Percentiles rank a stretch among this genome's conserved stretches.
Conservation (phyloP, 2,888 invertebrate species). For the Apotomis capreana region DNA sequence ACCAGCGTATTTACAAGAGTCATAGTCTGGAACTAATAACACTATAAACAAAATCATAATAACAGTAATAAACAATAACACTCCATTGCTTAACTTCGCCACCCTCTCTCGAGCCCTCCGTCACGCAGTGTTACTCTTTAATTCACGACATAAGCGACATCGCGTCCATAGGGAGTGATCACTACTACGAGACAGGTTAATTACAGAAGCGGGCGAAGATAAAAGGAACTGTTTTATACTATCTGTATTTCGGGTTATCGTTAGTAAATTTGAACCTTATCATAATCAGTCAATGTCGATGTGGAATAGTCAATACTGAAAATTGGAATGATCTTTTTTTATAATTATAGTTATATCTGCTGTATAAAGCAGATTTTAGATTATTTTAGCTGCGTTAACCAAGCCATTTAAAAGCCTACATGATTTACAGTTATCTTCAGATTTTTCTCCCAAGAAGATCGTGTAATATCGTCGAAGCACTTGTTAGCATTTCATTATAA, state of each 20-base stretch:
- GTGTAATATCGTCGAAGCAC: not conserved
- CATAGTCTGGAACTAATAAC: not conserved
- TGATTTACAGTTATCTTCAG: not conserved
- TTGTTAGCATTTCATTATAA: not conserved
- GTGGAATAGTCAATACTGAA: no score
- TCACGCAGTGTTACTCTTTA: constrained; percentile 58
- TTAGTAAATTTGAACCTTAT: not conserved
- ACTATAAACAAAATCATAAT: constrained; percentile 17
- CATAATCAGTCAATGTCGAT: no score
- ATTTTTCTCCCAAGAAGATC: no score
- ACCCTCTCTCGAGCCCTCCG: constrained; percentile 48
- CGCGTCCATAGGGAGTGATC: constrained; percentile 31
- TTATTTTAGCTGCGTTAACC: no score
- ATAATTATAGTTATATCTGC: no score
- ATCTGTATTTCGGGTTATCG: not conserved
- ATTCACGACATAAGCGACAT: constrained; percentile 48
- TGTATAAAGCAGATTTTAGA: no score
- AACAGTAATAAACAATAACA: constrained; percentile 28
- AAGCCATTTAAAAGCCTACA: no score
- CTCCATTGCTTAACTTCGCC: constrained; percentile 21
- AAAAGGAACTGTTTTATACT: not conserved
- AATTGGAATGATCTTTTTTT: no score
- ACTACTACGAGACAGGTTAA: constrained; percentile 47
- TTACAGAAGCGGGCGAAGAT: constrained; percentile 8
- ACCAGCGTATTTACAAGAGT: not conserved